Conservation (phyloP, 2,113 vertebrate species). For the Centropristis striata region DNA sequence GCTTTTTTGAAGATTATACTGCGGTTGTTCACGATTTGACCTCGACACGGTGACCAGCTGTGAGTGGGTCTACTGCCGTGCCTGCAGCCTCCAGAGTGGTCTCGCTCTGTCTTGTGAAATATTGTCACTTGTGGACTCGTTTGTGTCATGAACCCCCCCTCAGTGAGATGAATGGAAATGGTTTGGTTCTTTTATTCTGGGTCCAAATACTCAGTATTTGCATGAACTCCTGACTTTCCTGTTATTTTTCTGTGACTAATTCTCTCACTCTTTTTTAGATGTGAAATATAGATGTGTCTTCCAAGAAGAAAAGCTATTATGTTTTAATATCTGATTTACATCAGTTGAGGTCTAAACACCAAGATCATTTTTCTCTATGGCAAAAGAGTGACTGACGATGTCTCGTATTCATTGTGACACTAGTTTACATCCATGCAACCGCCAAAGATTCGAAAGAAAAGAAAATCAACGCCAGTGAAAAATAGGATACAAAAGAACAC, state of each 20-base stretch:
- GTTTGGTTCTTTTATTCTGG: constrained; percentile 30
- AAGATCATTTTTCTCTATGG: constrained; percentile 47
- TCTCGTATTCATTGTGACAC: constrained; percentile 44
- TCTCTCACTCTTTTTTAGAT: not conserved
- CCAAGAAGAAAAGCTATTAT: constrained; percentile 25
- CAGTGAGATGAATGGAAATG: constrained; percentile 25
- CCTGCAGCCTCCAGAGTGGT: constrained; percentile 29
- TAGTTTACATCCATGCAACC: constrained; percentile 23
- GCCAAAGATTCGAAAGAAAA: constrained; percentile 16
- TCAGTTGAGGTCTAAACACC: constrained; percentile 47
- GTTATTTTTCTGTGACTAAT: constrained; percentile 9
- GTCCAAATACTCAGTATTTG: constrained; percentile 25
- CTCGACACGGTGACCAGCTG: constrained; percentile 67
- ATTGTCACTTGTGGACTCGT: constrained; percentile 43
- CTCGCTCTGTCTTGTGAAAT: constrained; percentile 52
- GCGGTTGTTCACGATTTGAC: constrained; percentile 72
- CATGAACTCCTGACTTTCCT: constrained; percentile 15
- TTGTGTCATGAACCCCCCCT: constrained; percentile 54
- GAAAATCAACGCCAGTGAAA: constrained; percentile 5
- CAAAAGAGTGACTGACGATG: constrained; percentile 40
- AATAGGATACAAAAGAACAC: constrained; percentile 26
- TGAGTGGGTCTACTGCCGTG: constrained; percentile 50
- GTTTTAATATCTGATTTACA: constrained; percentile 40
- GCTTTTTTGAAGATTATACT: constrained; percentile 71
- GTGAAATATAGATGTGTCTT: constrained; percentile 27